These are phyloP conservation scores for Spinus pinus DNA, from an alignment of 2,797 vertebrate species.

Conservation along the genomic window DNA sequence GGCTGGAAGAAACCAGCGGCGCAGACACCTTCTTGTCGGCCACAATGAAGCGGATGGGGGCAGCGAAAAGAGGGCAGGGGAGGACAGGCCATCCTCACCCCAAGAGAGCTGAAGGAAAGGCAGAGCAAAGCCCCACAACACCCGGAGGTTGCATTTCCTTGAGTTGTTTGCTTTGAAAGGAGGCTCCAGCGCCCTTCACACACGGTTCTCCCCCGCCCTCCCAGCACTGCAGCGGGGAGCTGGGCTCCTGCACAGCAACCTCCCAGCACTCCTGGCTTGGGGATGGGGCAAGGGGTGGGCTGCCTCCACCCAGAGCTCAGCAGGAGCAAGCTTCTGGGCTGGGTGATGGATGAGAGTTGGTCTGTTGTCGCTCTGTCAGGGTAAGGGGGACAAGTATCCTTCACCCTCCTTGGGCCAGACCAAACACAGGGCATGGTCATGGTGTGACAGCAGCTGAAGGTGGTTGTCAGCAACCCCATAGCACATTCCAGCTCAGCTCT, in stretches of 20 bases:
- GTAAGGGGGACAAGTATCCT: neutral
- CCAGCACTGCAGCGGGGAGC: fast-evolving
- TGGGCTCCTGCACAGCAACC: neutral
- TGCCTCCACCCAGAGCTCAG: neutral
- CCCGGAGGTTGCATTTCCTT: neutral
- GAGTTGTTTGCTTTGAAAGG: slow-evolving; percentile 37
- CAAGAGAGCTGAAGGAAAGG: neutral
- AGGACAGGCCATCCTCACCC: neutral
- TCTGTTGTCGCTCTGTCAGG: neutral
- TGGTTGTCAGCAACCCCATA: neutral
- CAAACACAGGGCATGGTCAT: fast-evolving
- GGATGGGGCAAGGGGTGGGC: neutral
- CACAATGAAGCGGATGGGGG: neutral
- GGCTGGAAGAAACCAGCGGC: slow-evolving; percentile 53
- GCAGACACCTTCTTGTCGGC: slow-evolving; percentile 33
- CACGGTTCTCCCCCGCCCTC: neutral
- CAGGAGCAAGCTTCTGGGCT: neutral
- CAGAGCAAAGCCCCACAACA: neutral
- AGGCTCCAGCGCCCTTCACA: neutral
- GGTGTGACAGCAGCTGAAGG: neutral
- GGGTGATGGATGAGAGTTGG: neutral
- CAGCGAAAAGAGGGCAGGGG: neutral
- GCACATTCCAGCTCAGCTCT: neutral
- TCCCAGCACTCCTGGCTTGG: neutral
- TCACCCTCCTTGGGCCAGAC: neutral